phyloP scores from a whole-genome alignment of 2,113 vertebrate species.

The Oenanthe melanoleuca region DNA sequence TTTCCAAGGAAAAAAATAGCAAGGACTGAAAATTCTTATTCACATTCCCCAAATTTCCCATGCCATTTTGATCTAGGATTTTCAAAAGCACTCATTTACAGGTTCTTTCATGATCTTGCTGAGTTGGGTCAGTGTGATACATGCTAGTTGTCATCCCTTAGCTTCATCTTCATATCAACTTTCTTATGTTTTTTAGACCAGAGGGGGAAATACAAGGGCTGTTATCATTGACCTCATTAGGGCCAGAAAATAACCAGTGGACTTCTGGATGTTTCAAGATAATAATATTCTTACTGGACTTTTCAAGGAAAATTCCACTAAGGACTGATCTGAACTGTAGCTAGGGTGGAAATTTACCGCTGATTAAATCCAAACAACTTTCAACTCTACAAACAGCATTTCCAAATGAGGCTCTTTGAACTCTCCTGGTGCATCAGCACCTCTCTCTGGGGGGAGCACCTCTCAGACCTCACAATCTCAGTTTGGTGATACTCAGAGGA shows the following conservation, averaged over 20 bases:
- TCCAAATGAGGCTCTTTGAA: neutral
- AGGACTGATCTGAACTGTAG: neutral
- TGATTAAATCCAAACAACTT: neutral
- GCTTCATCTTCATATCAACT: neutral
- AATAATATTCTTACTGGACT: neutral
- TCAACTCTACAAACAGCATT: neutral
- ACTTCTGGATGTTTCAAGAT: neutral
- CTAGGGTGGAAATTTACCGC: neutral
- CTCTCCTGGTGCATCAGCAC: neutral
- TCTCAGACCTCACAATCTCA: accelerated
- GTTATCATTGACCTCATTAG: neutral
- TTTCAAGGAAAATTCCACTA: neutral
- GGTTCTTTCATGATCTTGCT: neutral
- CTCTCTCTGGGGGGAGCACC: neutral
- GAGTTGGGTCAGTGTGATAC: neutral
- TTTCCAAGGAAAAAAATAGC: neutral
- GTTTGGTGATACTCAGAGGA: neutral
- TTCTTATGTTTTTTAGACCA: neutral
- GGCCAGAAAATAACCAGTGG: neutral
- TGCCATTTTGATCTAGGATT: neutral
- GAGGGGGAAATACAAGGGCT: neutral
- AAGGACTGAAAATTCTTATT: neutral
- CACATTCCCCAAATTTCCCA: neutral
- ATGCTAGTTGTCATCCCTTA: neutral
- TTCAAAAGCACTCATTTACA: neutral